Percentiles rank a stretch among this genome's conserved stretches.
Conservation (phyloP, 37 sponge, comb jelly and placozoan species). For the Hexactinellida sp. region DNA sequence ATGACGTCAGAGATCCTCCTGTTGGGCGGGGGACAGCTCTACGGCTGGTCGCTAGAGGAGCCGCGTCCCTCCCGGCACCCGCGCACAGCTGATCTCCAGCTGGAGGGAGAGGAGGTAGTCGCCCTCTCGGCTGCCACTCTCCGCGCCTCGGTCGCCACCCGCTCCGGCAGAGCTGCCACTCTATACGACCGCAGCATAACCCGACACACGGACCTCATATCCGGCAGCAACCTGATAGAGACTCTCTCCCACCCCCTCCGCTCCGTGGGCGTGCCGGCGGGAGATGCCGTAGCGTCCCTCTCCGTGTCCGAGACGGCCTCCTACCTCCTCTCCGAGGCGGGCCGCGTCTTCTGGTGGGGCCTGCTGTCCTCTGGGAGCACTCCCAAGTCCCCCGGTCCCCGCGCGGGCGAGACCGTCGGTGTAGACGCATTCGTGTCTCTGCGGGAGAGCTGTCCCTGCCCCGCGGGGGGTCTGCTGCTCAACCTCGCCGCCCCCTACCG, state of each 20-base stretch:
- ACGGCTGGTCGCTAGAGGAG: constrained; percentile 39
- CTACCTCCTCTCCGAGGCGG: neutral
- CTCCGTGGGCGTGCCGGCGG: neutral
- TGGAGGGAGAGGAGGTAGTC: constrained; percentile 28
- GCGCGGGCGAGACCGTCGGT: neutral
- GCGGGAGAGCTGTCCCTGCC: neutral
- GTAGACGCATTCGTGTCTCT: neutral
- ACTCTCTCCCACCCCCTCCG: neutral
- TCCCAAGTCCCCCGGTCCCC: neutral
- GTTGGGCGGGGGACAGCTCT: constrained; percentile 38
- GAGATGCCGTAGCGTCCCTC: neutral
- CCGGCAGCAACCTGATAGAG: neutral
- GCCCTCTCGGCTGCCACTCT: constrained; percentile 35
- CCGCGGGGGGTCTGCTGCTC: neutral
- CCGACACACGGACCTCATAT: constrained; percentile 20
- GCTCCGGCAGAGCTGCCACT: constrained; percentile 49
- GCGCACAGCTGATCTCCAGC: constrained; percentile 29
- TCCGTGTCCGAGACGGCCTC: neutral
- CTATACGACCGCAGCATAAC: constrained; percentile 63
- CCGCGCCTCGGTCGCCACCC: constrained; percentile 44
- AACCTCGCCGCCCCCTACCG: neutral
- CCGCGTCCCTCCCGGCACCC: constrained; percentile 33
- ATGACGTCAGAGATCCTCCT: constrained; percentile 64
- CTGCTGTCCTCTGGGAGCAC: neutral
- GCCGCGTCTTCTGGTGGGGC: neutral